phyloP scores from a whole-genome alignment of 2,797 vertebrate genomes.

The Etheostoma nigrum region DNA sequence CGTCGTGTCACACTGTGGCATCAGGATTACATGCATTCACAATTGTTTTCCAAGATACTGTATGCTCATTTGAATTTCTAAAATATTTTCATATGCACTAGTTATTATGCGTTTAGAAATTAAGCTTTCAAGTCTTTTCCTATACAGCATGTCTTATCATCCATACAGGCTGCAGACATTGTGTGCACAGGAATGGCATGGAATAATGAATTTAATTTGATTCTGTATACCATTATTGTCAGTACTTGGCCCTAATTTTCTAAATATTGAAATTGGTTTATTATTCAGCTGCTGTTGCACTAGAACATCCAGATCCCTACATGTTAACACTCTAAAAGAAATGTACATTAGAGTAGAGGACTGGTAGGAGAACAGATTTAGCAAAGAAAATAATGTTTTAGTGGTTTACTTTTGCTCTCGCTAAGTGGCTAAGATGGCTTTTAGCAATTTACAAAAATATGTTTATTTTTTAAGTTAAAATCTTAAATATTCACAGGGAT shows the following conservation, averaged over 20 bases:
- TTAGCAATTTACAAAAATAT: background rate
- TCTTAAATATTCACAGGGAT: background rate
- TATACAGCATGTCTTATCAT: background rate
- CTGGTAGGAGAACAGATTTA: background rate
- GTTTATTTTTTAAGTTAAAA: background rate
- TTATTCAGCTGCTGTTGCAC: conserved; percentile 23
- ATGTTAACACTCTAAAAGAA: background rate
- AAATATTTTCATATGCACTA: background rate
- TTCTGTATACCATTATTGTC: conserved; percentile 21
- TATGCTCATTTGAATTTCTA: background rate
- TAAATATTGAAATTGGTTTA: background rate
- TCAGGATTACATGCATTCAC: background rate
- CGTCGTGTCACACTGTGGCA: too few relatives aligned
- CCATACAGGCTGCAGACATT: conserved; percentile 1
- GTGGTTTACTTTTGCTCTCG: too few relatives aligned
- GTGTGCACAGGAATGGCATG: background rate
- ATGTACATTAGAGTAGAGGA: too few relatives aligned
- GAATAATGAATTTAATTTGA: conserved; percentile 21
- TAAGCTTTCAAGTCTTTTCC: background rate
- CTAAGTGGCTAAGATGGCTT: background rate
- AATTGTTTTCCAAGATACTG: background rate
- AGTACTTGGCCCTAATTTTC: background rate
- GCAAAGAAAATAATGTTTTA: background rate
- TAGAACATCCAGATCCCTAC: conserved; percentile 20
- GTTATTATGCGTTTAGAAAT: background rate